These are phyloP conservation scores for Drosophila histrio DNA, from an alignment of 2,888 invertebrate genomes.

Conservation along the genomic window DNA sequence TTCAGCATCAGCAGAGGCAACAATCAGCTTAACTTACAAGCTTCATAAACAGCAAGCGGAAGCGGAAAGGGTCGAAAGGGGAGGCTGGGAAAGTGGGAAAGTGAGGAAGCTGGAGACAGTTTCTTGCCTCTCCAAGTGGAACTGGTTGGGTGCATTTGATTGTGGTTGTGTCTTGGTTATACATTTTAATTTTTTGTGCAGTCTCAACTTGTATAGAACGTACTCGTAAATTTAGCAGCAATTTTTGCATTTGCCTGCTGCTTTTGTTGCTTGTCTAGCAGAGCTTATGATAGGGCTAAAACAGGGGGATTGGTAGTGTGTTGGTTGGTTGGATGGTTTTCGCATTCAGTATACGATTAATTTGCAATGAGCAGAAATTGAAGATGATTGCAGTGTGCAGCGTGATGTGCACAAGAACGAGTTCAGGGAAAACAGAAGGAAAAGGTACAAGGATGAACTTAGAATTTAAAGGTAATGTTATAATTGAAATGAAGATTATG, in stretches of 20 bases:
- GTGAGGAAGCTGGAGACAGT: conserved; percentile 1
- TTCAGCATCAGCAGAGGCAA: conserved; percentile 22
- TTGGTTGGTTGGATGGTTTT: background rate
- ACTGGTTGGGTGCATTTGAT: conserved; percentile 55
- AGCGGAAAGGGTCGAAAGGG: conserved; percentile 1
- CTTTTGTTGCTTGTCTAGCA: background rate
- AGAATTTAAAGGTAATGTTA: background rate
- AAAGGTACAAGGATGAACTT: background rate
- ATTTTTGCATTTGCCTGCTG: background rate
- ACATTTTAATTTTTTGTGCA: conserved; percentile 62
- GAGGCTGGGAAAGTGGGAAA: background rate
- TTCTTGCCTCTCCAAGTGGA: conserved; percentile 37
- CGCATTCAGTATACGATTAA: conserved; percentile 55
- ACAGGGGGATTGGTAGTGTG: background rate
- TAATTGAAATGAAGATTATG: background rate
- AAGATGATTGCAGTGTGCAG: conserved; percentile 70
- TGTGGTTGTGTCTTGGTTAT: conserved; percentile 73
- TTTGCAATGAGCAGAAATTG: conserved; percentile 77
- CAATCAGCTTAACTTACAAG: conserved; percentile 76
- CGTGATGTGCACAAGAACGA: conserved; percentile 37
- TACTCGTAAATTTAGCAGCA: conserved; percentile 7
- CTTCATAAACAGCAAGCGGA: conserved; percentile 65
- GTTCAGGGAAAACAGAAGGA: background rate
- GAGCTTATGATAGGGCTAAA: background rate
- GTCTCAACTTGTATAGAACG: conserved; percentile 22